Percentiles rank a stretch among this genome's conserved stretches.
phyloP scores from a whole-genome alignment of 1,140 invertebrate genomes.

The Drosophila trapezifrons region DNA sequence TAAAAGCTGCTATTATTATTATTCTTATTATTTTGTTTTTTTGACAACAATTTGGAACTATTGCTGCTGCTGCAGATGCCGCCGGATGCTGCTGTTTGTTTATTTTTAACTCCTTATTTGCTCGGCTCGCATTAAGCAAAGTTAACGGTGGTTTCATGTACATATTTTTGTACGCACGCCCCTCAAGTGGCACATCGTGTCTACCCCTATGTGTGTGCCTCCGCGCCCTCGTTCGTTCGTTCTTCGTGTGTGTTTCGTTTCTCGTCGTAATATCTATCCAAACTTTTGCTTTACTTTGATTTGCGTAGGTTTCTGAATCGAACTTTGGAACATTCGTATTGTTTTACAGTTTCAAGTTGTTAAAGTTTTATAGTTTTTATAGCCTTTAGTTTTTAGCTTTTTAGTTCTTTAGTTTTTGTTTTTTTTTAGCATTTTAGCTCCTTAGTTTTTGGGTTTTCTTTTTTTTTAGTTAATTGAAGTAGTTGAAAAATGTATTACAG shows the following conservation, averaged over 20 bases:
- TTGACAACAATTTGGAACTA: constrained; percentile 55
- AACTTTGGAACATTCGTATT: constrained; percentile 30
- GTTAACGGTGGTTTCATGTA: constrained; percentile 63
- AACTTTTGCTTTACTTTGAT: constrained; percentile 31
- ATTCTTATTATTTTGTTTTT: background rate
- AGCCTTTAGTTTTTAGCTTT: constrained; percentile 10
- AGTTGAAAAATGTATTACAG: constrained; percentile 43
- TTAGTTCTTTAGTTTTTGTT: constrained; percentile 18
- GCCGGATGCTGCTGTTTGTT: constrained; percentile 2
- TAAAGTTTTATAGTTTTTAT: constrained; percentile 10
- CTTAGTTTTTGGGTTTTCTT: constrained; percentile 7
- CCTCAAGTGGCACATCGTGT: constrained; percentile 24
- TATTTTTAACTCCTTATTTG: constrained; percentile 46
- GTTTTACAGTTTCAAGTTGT: constrained; percentile 10
- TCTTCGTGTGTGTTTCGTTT: background rate
- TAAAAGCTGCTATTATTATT: constrained; percentile 52
- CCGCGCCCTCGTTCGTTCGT: background rate
- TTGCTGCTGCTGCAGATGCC: constrained; percentile 22
- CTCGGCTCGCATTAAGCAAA: constrained; percentile 57
- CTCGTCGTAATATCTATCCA: constrained; percentile 31
- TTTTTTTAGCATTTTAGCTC: constrained; percentile 16
- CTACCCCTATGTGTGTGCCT: constrained; percentile 12
- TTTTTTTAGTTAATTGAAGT: constrained; percentile 45
- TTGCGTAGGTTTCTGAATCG: constrained; percentile 23
- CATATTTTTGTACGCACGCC: constrained; percentile 50